Base-by-base conservation (phyloP, 2,888 invertebrate species). In the Callyntrura guangdongensis region DNA sequence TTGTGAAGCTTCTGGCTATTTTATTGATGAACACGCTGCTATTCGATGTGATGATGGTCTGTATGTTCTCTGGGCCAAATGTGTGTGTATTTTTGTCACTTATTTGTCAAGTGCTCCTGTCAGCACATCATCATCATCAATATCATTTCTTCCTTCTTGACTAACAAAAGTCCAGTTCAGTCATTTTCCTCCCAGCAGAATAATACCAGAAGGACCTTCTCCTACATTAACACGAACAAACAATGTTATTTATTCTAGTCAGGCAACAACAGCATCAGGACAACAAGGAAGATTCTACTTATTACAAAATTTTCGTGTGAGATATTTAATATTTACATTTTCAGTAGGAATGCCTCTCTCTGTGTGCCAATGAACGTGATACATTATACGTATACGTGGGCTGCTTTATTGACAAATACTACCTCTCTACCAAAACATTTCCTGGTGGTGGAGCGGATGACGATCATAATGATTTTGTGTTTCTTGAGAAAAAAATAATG, bases 31-130 rank as follows among this genome's bases (percentile, higher is more conserved):
- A 2, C 27, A 22, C 11, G 6, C 49, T 47, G 49, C 49, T 47
- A 47, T 11, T 47, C 49, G 49, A 47, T 47, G 11, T 8, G 6
- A 47, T 47, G 5, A 8, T 47, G 5, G 11, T 47, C 11, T 47
- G n/a, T 47, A 8, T 47, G 49, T 8, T 47, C 53, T 53, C 53
- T 36, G 36, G 36, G 36, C 36, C 6, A 36, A 36, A 36, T 36
- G 2, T 36, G 2, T 36, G 36, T 47, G 20, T 36, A 82, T 61
- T 89, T 89, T 89, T 84, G 89, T 89, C 84, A 89, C 89, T 89
- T 89, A 89, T 89, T 89, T 89, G 89, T 89, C 89, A 89, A 89
- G 89, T 84, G 84, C 89, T 89, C 61, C 89, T 89, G 89, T 84
- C 89, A 77, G 83, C 64, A 49, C 84, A 83, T 64, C 64, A 81